Evolutionary conservation across 2,888 invertebrate genomes (phyloP), one percentile per base, ranked within the genome.

Genomic region (Aradus depressus): DNA sequence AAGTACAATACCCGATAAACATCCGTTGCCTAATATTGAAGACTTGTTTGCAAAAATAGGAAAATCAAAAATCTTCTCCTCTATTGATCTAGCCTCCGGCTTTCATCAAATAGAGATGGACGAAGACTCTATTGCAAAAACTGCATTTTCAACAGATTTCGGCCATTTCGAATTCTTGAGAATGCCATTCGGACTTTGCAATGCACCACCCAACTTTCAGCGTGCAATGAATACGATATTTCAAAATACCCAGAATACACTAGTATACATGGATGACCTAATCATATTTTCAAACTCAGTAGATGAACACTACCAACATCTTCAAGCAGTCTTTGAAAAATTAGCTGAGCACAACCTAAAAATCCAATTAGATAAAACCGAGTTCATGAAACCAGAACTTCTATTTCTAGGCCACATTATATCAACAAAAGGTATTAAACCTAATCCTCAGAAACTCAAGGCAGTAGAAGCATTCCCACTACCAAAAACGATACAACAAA

Each of bases 231-330:
- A 47, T 25, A 38, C 14, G 5, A 31, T 39, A 18, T 25, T 48
- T 21, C 4, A 25, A 2, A 32, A 37, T 25, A 4, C 51, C 1
- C 44, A 43, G 3, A 55, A 55, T 26, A 44, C 32, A 14, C 18
- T 53, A 31, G 55, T 55, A 12, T 53, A 50, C 21, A 47, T 50
- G 38, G 53, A 55, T 25, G 53, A 53, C 26, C 49, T 55, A 8
- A 26, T 55, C 6, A 44, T 55, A 1, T 55, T 49, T 26, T 52
- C 45, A 19, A 25, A 38, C 8, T 44, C 16, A 12, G 10, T 42
- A 3, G 21, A 21, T 32, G 43, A 48, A 50, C 51, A 48, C 12
- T 12, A 50, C 12, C 16, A 44, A 44, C 50, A 50, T 12, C 2
- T 44, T 18, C 26, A 35, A 19, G 16, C 28, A 2, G 38, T 35